phyloP scores from a whole-genome alignment of 2,888 invertebrate genomes.

The Reticulitermes lucifugus region DNA sequence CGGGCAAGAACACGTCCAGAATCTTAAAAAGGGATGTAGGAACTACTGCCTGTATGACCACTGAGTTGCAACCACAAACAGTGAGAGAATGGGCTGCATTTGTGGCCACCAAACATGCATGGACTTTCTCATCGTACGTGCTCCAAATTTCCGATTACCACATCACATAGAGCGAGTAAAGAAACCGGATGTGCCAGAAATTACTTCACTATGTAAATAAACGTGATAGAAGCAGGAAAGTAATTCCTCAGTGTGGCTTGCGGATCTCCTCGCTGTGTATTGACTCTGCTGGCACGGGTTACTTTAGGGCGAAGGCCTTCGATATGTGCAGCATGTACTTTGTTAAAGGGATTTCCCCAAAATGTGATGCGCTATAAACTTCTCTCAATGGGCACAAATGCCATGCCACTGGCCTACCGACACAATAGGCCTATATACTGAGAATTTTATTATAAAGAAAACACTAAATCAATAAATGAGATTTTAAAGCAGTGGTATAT shows the following conservation, averaged over 20 bases:
- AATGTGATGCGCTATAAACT: no score
- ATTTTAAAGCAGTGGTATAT: no score
- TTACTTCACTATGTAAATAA: background rate
- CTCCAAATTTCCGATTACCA: constrained; percentile 33
- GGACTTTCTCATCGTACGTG: constrained; percentile 27
- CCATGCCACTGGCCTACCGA: no score
- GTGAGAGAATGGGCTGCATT: background rate
- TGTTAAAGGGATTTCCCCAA: no score
- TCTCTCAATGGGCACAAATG: no score
- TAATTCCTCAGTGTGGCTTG: background rate
- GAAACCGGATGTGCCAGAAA: constrained; percentile 5
- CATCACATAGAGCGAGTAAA: background rate
- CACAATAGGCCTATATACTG: no score
- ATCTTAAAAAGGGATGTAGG: constrained; percentile 3
- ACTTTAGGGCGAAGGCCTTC: background rate
- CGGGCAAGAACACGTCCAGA: constrained; percentile 9
- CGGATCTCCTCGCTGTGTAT: background rate
- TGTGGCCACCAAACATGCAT: constrained; percentile 25
- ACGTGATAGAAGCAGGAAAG: background rate
- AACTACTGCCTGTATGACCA: constrained; percentile 1
- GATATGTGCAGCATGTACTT: no score
- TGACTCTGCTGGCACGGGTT: background rate
- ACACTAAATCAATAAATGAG: no score
- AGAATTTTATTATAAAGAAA: no score
- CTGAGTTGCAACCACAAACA: constrained; percentile 15